phyloP scores from a whole-genome alignment of 2,888 invertebrate species.

The Parapristionchus giblindavisi region DNA sequence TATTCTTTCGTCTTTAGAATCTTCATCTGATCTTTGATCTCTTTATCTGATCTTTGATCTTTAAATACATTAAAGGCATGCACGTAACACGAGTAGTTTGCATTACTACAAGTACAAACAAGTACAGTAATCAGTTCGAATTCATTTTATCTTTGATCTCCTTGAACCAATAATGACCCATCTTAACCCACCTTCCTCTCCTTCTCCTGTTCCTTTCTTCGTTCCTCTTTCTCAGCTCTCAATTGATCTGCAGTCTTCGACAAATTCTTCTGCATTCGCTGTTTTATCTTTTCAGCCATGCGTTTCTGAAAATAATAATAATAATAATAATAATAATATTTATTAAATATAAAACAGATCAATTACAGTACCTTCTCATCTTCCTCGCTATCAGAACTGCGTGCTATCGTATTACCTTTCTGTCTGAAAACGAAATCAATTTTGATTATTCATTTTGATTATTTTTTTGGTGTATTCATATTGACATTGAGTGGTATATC shows the following conservation, averaged over 20 bases:
- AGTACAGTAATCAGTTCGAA: background rate
- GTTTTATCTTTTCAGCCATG: constrained; percentile 51
- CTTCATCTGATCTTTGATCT: background rate
- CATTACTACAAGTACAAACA: background rate
- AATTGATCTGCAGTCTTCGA: constrained; percentile 57
- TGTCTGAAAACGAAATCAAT: background rate
- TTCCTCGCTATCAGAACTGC: constrained; percentile 47
- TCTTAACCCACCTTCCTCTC: constrained; percentile 43
- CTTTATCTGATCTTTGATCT: background rate
- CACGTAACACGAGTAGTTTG: background rate
- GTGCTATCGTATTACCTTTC: constrained; percentile 28
- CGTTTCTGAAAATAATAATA: constrained; percentile 41
- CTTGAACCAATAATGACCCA: background rate
- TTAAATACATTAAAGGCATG: background rate
- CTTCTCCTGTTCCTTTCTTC: constrained; percentile 46
- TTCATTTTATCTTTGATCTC: background rate
- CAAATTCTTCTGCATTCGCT: constrained; percentile 58
- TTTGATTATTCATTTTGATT: background rate
- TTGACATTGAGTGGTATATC: too few species aligned
- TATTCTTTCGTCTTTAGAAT: background rate
- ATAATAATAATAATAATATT: background rate
- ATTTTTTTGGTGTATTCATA: too few species aligned
- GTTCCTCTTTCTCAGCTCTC: constrained; percentile 58
- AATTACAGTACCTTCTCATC: constrained; percentile 35
- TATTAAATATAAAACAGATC: too few species aligned